Evolutionary conservation across 2,888 invertebrate species (phyloP).

Genomic region (Oscheius sp.): DNA sequence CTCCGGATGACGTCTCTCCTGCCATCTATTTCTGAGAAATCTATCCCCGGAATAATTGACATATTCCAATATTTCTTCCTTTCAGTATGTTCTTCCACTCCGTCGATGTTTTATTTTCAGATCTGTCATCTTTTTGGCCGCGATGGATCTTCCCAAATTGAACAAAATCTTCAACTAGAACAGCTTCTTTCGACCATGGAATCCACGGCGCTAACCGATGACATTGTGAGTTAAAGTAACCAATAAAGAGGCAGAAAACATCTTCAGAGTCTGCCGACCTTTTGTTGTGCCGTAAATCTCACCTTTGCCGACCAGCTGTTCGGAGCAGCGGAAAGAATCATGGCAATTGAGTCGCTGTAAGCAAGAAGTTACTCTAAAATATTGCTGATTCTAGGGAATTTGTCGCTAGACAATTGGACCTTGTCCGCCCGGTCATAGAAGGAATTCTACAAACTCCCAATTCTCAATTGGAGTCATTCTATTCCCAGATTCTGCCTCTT

Average conservation of each 20-base stretch:
- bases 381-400: slow-evolving; percentile 79
- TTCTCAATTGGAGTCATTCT: slow-evolving; percentile 52
- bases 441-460: slow-evolving; percentile 78
- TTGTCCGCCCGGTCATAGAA: slow-evolving; percentile 86
- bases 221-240: not conserved
- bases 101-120: slow-evolving; percentile 30
- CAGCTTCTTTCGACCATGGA: not conserved
- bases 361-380: not conserved
- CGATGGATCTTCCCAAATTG: slow-evolving; percentile 43
- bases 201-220: not conserved
- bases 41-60: slow-evolving; percentile 63
- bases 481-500: slow-evolving; percentile 52
- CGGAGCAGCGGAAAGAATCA: slow-evolving; percentile 87
- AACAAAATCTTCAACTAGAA: slow-evolving; percentile 28
- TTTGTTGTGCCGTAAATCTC: slow-evolving; percentile 55
- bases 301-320: slow-evolving; percentile 80
- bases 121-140: slow-evolving; percentile 45
- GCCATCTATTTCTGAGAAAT: slow-evolving; percentile 64
- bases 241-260: not conserved
- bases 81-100: slow-evolving; percentile 46
- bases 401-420: slow-evolving; percentile 87
- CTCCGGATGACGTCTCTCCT: slow-evolving; percentile 69
- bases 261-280: slow-evolving; percentile 32
- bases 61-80: slow-evolving; percentile 67
- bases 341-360: slow-evolving; percentile 88